A percentile compares a stretch with the other conserved stretches of the same genome.
These are phyloP conservation scores for Eupleurogrammus muticus DNA, from an alignment of 2,797 vertebrate species.

Conservation along the genomic window DNA sequence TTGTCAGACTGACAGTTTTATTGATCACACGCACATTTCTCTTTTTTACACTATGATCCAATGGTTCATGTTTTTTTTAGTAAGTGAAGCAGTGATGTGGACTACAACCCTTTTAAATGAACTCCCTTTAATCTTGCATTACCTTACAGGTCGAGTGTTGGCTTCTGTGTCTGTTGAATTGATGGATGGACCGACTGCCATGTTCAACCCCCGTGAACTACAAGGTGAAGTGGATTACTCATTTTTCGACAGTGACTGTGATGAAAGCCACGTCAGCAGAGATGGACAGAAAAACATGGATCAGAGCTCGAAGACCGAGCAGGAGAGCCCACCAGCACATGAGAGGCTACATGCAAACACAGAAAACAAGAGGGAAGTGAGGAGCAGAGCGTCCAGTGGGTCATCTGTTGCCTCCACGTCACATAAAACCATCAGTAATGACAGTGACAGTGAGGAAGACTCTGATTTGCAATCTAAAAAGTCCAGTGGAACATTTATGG, in stretches of 20 bases:
- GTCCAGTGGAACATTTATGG: constrained; percentile 69
- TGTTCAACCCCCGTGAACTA: constrained; percentile 88
- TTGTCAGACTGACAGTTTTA: no score
- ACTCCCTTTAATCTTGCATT: neutral
- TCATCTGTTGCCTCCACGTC: constrained; percentile 23
- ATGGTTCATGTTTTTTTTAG: no score
- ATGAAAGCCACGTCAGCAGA: constrained; percentile 60
- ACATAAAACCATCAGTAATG: constrained; percentile 17
- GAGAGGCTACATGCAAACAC: constrained; percentile 10
- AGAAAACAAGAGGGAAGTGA: constrained; percentile 19
- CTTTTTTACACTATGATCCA: no score
- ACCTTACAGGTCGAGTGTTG: constrained; percentile 22
- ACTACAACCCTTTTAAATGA: neutral
- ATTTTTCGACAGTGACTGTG: constrained; percentile 95
- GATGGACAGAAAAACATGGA: constrained; percentile 33
- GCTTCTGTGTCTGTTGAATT: neutral
- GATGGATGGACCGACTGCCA: constrained; percentile 55
- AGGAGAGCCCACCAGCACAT: neutral
- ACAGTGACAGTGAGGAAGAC: constrained; percentile 50
- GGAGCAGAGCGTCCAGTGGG: neutral
- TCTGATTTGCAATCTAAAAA: constrained; percentile 60
- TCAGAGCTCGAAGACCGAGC: constrained; percentile 29
- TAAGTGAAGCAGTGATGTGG: neutral
- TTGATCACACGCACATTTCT: no score
- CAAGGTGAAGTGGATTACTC: constrained; percentile 95